Percentiles rank a stretch among this genome's conserved stretches.
These are phyloP conservation scores for Laticauda colubrina DNA, from an alignment of 2,113 vertebrate species.

Conservation along the genomic window DNA sequence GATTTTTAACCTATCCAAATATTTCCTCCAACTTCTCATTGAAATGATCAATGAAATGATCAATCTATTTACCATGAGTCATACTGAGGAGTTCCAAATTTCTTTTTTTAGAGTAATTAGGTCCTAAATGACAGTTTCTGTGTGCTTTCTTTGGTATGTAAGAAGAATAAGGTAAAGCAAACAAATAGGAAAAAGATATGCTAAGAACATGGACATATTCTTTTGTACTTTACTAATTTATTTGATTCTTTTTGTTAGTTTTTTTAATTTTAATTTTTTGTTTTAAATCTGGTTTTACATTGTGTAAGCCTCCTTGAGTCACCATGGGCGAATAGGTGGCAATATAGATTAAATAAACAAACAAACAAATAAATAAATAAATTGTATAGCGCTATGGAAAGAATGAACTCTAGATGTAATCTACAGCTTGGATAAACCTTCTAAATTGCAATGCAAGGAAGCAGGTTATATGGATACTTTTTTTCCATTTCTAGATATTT, in stretches of 20 bases:
- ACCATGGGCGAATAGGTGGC: too few relatives aligned
- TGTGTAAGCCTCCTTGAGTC: too few relatives aligned
- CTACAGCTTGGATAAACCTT: background rate
- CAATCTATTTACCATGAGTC: background rate
- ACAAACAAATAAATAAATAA: too few relatives aligned
- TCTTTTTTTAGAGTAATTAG: background rate
- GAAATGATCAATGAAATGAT: conserved; percentile 28
- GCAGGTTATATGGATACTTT: background rate
- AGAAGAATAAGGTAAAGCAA: conserved; percentile 14
- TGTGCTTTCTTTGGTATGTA: conserved; percentile 22
- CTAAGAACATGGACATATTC: background rate
- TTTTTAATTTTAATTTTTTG: too few relatives aligned
- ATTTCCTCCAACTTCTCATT: background rate
- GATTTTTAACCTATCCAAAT: background rate
- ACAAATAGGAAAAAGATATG: background rate
- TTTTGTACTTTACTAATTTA: too few relatives aligned
- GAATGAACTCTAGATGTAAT: background rate
- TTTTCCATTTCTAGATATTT: background rate
- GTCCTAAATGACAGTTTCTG: conserved; percentile 37
- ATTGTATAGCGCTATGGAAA: background rate
- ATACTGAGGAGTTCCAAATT: background rate
- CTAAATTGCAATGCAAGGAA: background rate
- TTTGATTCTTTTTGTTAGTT: too few relatives aligned
- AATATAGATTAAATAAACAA: too few relatives aligned
- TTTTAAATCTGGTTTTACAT: too few relatives aligned